Base-by-base conservation (phyloP, 53 echinoderm and acorn worm species). In the Stichopus horrens region DNA sequence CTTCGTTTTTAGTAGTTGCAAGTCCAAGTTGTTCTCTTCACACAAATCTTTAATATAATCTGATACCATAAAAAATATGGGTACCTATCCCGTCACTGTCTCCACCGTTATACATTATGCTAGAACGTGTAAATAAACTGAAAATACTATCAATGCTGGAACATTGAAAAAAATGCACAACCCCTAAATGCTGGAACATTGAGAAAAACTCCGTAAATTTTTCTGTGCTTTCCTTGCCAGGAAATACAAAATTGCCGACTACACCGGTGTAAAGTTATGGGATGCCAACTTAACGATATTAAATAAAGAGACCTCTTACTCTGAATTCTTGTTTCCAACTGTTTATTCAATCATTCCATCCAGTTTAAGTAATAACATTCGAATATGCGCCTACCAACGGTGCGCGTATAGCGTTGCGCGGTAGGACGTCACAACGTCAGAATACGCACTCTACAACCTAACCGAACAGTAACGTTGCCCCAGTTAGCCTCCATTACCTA, bases 31-130 rank as follows among this genome's bases (percentile, higher is more conserved):
- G 5, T 60, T n/a, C 7, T 85, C 23, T 13, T 60, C 66, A 85
- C 86, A 85, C 86, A 85, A 23, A 5, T 85, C 66, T 37, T 59
- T 85, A 7, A 85, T 63, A 52, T 85, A 63, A 58, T 85, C 86
- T 85, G 86, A 60, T 65, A 59, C 9, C 86, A 85, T 21, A 60
- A n/a, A 85, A 85, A 65, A 52, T 85, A 65, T 14, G 86, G 65
- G 21, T 85, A 85, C 8, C 63, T 22, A 14, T 63, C 86, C 5
- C 7, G 4, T n/a, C 21, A 20, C 6, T 37, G 21, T 63, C 51
- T 37, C 37, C 37, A 37, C 21, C 60, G n/a, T 23, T 85, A 21
- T 16, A 0, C 21, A 16, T 75, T 75, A 21, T 0, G 5, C 75
- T 75, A 14, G 16, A 75, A 16, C 18, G 0, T 75, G 75, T 16